phyloP scores from a whole-genome alignment of 2,113 vertebrate genomes.

The Ptilorrhoa leucosticta region DNA sequence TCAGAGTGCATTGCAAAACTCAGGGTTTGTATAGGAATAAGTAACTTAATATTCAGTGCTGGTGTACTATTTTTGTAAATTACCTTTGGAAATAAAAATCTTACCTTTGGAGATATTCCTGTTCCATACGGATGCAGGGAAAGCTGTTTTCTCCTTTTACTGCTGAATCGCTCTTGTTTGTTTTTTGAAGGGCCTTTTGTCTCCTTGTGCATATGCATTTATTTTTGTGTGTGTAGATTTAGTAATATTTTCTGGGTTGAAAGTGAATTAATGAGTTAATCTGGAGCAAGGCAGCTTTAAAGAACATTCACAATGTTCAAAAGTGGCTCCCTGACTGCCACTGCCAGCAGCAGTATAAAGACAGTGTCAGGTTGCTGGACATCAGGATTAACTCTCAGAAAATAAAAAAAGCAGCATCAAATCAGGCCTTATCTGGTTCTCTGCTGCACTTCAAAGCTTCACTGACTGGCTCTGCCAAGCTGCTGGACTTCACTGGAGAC shows the following conservation, averaged over 20 bases:
- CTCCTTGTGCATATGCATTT: neutral
- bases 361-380: neutral
- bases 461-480: neutral
- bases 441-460: neutral
- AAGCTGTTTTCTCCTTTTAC: neutral
- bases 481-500: neutral
- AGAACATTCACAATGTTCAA: neutral
- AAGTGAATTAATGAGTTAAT: neutral
- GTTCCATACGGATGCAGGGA: neutral
- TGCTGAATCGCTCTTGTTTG: neutral
- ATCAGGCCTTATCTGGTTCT: neutral
- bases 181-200: neutral
- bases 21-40: neutral
- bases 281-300: neutral
- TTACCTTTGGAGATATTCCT: neutral
- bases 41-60: neutral
- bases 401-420: neutral
- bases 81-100: neutral
- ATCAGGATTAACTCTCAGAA: neutral
- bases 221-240: neutral
- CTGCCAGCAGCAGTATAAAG: neutral
- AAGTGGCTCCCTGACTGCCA: neutral
- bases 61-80: neutral
- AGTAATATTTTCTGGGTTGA: neutral
- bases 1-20: neutral